A percentile compares a stretch with the other conserved stretches of the same genome.
Evolutionary conservation across 2,797 vertebrate species (phyloP).

Genomic region (Sciaenops ocellatus): DNA sequence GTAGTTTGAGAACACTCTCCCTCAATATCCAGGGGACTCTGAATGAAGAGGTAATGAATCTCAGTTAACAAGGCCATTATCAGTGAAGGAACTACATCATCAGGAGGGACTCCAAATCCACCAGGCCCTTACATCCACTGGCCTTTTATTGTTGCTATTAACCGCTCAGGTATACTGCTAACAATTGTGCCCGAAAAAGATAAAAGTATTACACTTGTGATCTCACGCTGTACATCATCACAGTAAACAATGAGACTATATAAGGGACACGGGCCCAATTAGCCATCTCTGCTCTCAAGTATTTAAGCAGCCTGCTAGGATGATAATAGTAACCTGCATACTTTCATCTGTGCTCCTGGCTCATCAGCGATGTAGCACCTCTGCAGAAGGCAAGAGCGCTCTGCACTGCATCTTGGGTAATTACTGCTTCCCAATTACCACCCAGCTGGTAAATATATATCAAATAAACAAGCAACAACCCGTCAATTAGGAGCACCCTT

Average conservation of each 20-base stretch:
- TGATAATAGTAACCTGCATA: constrained; percentile 73
- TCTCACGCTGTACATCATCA: constrained; percentile 58
- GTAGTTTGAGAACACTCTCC: constrained; percentile 61
- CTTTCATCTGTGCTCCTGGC: constrained; percentile 77
- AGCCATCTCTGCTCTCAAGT: constrained; percentile 65
- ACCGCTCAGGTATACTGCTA: constrained; percentile 55
- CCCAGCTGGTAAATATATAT: constrained; percentile 84
- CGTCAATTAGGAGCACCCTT: constrained; percentile 84
- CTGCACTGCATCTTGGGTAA: constrained; percentile 80
- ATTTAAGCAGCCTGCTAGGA: constrained; percentile 70
- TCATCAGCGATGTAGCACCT: constrained; percentile 73
- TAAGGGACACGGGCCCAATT: constrained; percentile 70
- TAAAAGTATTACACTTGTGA: constrained; percentile 54
- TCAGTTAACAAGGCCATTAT: constrained; percentile 82
- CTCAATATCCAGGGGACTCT: constrained; percentile 73
- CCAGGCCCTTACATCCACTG: constrained; percentile 51
- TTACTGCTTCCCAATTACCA: constrained; percentile 85
- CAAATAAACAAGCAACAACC: constrained; percentile 88
- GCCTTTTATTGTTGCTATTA: constrained; percentile 71
- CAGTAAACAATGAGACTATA: constrained; percentile 67
- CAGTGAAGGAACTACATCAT: constrained; percentile 70
- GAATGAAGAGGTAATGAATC: constrained; percentile 76
- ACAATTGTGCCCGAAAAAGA: constrained; percentile 39
- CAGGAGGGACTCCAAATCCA: constrained; percentile 65
- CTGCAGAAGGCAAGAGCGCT: constrained; percentile 33